Evolutionary conservation across 37 sponge, comb jelly and placozoan genomes (phyloP), one percentile per base, ranked within the genome.

Genomic region (Agelas oroides): DNA sequence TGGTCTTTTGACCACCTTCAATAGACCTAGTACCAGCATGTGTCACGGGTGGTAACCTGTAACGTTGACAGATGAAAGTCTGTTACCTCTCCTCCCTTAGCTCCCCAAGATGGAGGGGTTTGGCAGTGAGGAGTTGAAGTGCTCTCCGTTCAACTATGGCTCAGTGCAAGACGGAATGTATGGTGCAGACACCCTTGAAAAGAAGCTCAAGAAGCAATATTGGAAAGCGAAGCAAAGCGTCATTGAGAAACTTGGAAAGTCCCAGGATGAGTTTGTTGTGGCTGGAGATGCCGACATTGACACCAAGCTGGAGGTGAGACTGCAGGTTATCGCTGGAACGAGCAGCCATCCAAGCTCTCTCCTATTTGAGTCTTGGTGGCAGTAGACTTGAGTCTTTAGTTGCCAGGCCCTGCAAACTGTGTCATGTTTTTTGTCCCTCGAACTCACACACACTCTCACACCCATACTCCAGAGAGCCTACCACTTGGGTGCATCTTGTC

Each of bases 181-280:
- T n/a, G 16, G 62, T 1, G 60, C 65, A 33, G 62, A 82, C 56
- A 53, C 71, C 11, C 70, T 95, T 68, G 92, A 91, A 59, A 70
- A 91, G 27, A 91, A 88, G 72, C 64, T 95, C 18, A 88, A 87
- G 77, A 95, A 89, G 57, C 53, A 78, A 41, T 95, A 90, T 62
- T 95, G 94, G 94, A 89, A 93, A 65, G 90, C 96, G 16, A 95
- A 95, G 57, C 96, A 95, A 70, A 77, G 91, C 2, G 59, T 92
- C 37, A 89, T 90, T 28, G 71, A 93, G 70, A 93, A 93, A 61
- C 70, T 92, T 20, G 86, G 91, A 37, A 93, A 90, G 68, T 41
- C 67, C 15, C 95, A 95, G 57, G 96, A 95, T 56, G 84, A 93
- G 73, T 85, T 80, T 78, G 82, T 95, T 27, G 89, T 95, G 52